Evolutionary conservation across 2,113 vertebrate species (phyloP).

Genomic region (Strix uralensis): DNA sequence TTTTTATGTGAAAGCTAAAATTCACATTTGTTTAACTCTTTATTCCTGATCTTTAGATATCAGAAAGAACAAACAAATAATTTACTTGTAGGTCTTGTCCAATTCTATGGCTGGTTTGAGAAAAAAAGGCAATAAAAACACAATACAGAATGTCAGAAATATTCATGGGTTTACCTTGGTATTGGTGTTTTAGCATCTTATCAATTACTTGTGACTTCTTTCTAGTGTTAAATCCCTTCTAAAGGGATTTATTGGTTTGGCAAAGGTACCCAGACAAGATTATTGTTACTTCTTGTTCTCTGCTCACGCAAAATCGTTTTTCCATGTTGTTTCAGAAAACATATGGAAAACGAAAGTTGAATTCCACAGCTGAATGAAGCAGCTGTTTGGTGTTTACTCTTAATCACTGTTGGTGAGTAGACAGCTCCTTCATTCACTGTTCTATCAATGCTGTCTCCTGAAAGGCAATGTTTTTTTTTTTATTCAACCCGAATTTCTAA

Average conservation of each 20-base stretch:
- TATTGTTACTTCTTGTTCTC: constrained; percentile 15
- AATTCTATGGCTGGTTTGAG: background rate
- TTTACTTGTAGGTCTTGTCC: background rate
- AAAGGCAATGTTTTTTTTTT: background rate
- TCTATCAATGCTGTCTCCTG: background rate
- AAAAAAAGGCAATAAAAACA: background rate
- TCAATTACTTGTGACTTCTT: background rate
- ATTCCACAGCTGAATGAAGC: constrained; percentile 39
- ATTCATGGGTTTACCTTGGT: background rate
- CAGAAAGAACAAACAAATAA: background rate
- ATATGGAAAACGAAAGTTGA: constrained; percentile 15
- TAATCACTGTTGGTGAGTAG: constrained; percentile 7
- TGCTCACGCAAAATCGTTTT: background rate
- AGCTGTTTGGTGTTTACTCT: constrained; percentile 37
- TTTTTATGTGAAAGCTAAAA: background rate
- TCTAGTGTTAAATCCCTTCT: background rate
- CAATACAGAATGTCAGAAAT: background rate
- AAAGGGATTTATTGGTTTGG: constrained; percentile 8
- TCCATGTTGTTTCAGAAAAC: constrained; percentile 15
- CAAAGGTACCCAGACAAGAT: background rate
- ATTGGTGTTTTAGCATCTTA: background rate
- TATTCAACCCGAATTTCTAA: background rate
- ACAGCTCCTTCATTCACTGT: background rate
- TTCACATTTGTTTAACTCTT: background rate
- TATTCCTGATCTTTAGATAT: background rate